Evolutionary conservation across 1,140 invertebrate species (phyloP), one percentile per base, ranked within the genome.

Genomic region (Sitodiplosis mosellana): DNA sequence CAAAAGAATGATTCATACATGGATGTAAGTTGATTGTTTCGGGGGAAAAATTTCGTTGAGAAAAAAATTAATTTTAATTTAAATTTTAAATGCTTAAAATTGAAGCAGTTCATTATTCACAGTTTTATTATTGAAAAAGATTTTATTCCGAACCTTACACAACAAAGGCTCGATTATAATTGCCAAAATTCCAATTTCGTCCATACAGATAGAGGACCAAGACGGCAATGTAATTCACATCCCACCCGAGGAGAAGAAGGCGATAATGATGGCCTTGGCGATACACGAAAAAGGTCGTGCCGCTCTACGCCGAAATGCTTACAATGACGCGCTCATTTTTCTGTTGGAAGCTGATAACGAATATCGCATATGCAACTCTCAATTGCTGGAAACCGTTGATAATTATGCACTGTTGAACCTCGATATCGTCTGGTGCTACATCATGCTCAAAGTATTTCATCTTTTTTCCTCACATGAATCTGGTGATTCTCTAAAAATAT

Each of bases 351-450:
- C 83, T 17, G 83, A 87, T 56, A 69, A 75, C 45, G 75, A 79
- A 54, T 81, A 84, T 56, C 75, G 66, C 49, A 72, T 74, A 34
- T 87, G 83, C 56, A 67, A 77, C 45, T 75, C 81, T 0, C 64
- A 71, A 22, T 66, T 87, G 33, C 63, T 87, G 12, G 69, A 74
- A 48, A 60, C 68, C 1, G 81, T 85, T n/a, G 83, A 87, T 60
- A 87, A 87, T 59, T 84, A 78, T 68, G 84, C 80, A 1, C 63
- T 87, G 2, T 64, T 88, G 5, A 81, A 85, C 62, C 64, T 88
- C 53, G 84, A 88, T 60, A 82, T 87, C 52, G 80, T 80, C 4
- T 88, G 85, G 85, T 85, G 83, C 63, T 88, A 87, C 67, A 67
- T 87, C 22, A 76, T 75, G 56, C 66, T 88, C 0, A 63, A 61